Evolutionary conservation across 2,888 invertebrate genomes (phyloP), one percentile per base, ranked within the genome.

Genomic region (Dolomedes plantarius): DNA sequence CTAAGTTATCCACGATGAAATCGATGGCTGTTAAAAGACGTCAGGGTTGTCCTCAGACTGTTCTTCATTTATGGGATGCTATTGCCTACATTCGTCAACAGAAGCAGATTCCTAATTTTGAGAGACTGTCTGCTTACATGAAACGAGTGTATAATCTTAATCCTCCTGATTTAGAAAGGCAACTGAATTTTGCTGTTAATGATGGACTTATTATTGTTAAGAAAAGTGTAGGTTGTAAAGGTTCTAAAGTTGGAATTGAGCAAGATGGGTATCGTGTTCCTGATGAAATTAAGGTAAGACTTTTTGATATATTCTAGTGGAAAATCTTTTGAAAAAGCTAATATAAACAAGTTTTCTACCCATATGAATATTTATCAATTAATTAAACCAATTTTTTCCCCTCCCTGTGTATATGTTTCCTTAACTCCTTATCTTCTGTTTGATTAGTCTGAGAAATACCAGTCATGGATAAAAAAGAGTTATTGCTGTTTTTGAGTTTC

Each of bases 191-290:
- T 88, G 90, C 91, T n/a, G 91, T 91, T 3, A 88, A 90, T 46
- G 94, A 94, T 90, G 92, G 92, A 23, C 91, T 94, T n/a, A 91
- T 94, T 7, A 89, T 91, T 39, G 92, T 92, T 32, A 93, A 93
- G 89, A 92, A 91, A 28, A 90, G 90, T 32, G 91, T 93, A 28
- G 92, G 92, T 11, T 91, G 90, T 74, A 93, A 93, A 89, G 93
- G 93, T 1, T 91, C 92, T 9, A 93, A 93, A 89, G 91, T 91
- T 36, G 93, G 93, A 5, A 89, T 93, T 28, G 93, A 94, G 82
- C 93, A 93, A 89, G 93, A 93, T 89, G 93, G 93, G 16, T 94
- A 93, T 88, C 91, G 92, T 89, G 90, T 93, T 46, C 93, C 93
- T 9, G 91, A 92, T n/a, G 82, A 88, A 41, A 91, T 91, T 46